Evolutionary conservation across 2,113 vertebrate genomes (phyloP).

Genomic region (Pelusios castaneus): DNA sequence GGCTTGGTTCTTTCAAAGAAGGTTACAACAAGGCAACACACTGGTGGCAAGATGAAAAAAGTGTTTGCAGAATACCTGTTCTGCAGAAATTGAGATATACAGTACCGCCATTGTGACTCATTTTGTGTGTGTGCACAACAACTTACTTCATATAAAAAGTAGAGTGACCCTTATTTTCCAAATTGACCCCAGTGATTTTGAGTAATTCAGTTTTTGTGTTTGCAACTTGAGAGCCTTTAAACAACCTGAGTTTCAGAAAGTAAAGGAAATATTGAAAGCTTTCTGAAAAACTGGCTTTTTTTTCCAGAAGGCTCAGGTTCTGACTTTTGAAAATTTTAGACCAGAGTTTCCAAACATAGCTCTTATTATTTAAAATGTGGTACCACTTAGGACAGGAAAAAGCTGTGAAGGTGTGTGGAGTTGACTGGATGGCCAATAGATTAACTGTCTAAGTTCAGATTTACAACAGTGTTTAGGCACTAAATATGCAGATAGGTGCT

Average conservation of each 20-base stretch:
- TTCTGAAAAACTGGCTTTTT: neutral
- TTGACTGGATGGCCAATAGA: neutral
- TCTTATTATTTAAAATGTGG: neutral
- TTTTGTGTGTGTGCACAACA: neutral
- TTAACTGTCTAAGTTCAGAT: neutral
- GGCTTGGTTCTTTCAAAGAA: neutral
- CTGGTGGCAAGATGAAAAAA: neutral
- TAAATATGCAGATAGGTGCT: neutral
- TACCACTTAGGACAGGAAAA: neutral
- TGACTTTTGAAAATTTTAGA: neutral
- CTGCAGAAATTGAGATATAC: neutral
- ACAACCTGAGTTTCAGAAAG: slow-evolving; percentile 15
- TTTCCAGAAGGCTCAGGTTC: neutral
- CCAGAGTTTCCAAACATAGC: neutral
- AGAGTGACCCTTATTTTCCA: neutral
- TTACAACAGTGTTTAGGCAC: neutral
- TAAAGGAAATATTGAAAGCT: neutral
- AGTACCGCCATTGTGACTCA: neutral
- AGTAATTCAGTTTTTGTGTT: slow-evolving; percentile 12
- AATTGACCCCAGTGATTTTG: neutral
- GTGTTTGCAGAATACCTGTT: neutral
- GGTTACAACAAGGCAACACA: neutral
- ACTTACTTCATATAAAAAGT: neutral
- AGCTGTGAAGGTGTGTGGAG: neutral
- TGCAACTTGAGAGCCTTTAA: neutral